Conservation (phyloP, 2,888 invertebrate genomes). For the Argyra leucocephala region DNA sequence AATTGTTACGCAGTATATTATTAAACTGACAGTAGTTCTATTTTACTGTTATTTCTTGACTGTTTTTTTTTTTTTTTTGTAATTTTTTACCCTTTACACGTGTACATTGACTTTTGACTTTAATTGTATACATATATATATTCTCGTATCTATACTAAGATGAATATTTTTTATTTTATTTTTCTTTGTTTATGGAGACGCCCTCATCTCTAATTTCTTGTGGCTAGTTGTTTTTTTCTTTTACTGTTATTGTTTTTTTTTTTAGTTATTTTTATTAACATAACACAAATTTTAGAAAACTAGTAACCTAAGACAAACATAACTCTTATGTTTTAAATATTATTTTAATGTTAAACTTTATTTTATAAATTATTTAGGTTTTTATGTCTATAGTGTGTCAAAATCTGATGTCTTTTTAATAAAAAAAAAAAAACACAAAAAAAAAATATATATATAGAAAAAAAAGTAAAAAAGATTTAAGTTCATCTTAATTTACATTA, state of each 20-base stretch:
- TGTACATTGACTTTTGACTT: too few species aligned
- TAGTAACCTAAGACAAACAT: not conserved
- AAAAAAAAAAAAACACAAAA: not conserved
- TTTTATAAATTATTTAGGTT: not conserved
- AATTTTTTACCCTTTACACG: too few species aligned
- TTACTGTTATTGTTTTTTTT: too few species aligned
- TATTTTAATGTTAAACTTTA: not conserved
- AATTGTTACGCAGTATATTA: too few species aligned
- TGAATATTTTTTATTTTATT: too few species aligned
- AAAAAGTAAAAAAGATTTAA: not conserved
- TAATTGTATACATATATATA: too few species aligned
- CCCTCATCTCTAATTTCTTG: not conserved
- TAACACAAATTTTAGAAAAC: not conserved
- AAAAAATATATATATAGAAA: too few species aligned
- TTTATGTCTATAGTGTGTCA: not conserved
- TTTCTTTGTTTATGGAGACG: not conserved
- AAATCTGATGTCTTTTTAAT: not conserved
- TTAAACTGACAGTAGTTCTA: too few species aligned
- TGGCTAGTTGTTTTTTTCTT: too few species aligned
- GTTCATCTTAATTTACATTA: conserved; percentile 1
- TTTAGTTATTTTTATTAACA: not conserved
- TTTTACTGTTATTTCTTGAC: too few species aligned
- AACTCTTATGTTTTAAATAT: not conserved
- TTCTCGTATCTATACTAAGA: too few species aligned
- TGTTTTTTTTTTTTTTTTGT: too few species aligned